Percentiles rank a stretch among this genome's conserved stretches.
Evolutionary conservation across 2,888 invertebrate genomes (phyloP).

Genomic region (Epistrophe grossulariae): DNA sequence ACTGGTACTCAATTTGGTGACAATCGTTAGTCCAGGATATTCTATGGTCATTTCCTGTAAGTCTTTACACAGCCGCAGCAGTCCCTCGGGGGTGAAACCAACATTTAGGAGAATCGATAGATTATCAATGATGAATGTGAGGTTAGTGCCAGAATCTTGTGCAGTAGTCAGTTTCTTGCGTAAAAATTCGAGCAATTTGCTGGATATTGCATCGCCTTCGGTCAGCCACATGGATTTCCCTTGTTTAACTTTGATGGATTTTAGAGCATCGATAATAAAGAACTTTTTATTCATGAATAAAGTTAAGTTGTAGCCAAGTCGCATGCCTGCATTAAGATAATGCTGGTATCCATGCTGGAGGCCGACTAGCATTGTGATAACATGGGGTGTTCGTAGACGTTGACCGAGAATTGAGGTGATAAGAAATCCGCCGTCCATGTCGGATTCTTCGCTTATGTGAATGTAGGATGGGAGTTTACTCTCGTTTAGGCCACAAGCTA

Average conservation of each 20-base stretch:
- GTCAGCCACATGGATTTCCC: conserved; percentile 80
- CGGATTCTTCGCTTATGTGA: conserved; percentile 88
- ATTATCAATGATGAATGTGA: conserved; percentile 89
- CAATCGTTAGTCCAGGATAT: conserved; percentile 84
- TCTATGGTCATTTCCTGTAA: conserved; percentile 79
- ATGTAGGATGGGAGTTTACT: conserved; percentile 85
- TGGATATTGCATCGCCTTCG: conserved; percentile 82
- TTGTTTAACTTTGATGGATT: conserved; percentile 84
- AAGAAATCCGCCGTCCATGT: conserved; percentile 90
- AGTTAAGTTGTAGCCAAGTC: conserved; percentile 89
- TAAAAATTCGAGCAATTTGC: conserved; percentile 78
- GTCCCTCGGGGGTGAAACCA: conserved; percentile 81
- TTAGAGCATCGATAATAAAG: conserved; percentile 85
- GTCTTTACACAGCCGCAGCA: conserved; percentile 80
- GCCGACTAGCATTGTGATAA: conserved; percentile 87
- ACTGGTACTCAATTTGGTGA: conserved; percentile 86
- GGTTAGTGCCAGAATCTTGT: conserved; percentile 79
- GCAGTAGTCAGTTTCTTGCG: conserved; percentile 77
- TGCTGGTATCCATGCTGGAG: conserved; percentile 90
- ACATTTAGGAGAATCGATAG: conserved; percentile 89
- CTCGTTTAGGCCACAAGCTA: conserved; percentile 87
- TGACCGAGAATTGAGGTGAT: conserved; percentile 88
- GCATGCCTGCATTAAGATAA: conserved; percentile 90
- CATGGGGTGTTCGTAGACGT: conserved; percentile 86
- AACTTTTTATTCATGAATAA: conserved; percentile 84